Percentiles rank a stretch among this genome's conserved stretches.
Evolutionary conservation across 2,797 vertebrate genomes (phyloP).

Genomic region (Spheniscus humboldti): DNA sequence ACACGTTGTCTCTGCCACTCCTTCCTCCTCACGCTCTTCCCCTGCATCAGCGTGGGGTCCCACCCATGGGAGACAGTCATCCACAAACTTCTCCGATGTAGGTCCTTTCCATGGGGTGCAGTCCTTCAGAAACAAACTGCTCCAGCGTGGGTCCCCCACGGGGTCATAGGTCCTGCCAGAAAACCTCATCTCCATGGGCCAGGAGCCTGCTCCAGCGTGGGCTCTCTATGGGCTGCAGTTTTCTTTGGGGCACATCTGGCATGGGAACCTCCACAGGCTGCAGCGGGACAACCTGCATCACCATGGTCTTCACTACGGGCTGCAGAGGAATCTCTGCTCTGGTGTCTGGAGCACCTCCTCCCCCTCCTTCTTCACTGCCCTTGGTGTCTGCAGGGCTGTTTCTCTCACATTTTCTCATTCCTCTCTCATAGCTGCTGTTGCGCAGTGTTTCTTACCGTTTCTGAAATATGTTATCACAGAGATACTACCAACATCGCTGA

Average conservation of each 20-base stretch:
- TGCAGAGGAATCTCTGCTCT: background rate
- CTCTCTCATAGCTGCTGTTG: background rate
- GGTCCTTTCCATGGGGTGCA: background rate
- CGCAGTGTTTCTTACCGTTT: background rate
- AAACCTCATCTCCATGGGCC: background rate
- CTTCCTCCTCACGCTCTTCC: background rate
- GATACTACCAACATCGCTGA: background rate
- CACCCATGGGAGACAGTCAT: background rate
- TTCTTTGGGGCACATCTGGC: background rate
- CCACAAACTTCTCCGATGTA: background rate
- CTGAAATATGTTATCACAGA: background rate
- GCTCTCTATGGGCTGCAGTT: background rate
- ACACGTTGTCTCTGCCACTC: accelerated
- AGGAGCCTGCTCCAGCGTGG: background rate
- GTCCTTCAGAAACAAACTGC: background rate
- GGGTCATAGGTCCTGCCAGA: background rate
- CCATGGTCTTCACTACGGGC: too few species aligned
- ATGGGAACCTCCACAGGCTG: too few species aligned
- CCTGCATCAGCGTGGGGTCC: background rate
- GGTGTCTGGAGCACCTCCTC: background rate
- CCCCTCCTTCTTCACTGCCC: background rate
- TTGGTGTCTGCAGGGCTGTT: background rate
- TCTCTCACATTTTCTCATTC: background rate
- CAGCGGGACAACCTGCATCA: background rate
- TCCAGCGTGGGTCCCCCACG: accelerated